Percentiles rank a stretch among this genome's conserved stretches.
phyloP scores from a whole-genome alignment of 2,797 vertebrate genomes.

The Chiloscyllium punctatum region DNA sequence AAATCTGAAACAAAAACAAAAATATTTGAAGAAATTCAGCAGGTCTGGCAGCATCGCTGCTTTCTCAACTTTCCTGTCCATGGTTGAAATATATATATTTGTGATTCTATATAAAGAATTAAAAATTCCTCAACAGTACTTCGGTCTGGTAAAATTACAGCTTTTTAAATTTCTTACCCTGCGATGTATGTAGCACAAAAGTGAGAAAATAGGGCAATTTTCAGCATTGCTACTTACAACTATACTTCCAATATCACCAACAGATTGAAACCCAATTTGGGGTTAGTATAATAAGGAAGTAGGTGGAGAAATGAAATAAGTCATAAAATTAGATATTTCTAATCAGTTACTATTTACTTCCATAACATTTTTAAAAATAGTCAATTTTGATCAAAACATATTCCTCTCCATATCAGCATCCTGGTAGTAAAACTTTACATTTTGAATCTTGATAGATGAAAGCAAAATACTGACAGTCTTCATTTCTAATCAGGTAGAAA shows the following conservation, averaged over 20 bases:
- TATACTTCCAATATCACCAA: background rate
- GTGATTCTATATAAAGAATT: background rate
- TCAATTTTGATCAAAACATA: background rate
- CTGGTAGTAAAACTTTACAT: background rate
- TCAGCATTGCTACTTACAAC: background rate
- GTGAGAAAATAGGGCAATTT: background rate
- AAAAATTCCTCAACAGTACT: background rate
- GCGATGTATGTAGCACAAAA: background rate
- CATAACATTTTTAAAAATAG: background rate
- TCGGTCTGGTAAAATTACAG: background rate
- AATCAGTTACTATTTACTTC: background rate
- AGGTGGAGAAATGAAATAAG: background rate
- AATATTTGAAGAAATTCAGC: too few relatives aligned
- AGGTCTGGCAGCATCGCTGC: too few relatives aligned
- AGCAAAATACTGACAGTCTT: background rate
- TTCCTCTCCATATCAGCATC: background rate
- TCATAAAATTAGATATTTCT: background rate
- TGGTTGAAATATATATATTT: background rate
- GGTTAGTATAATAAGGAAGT: too few relatives aligned
- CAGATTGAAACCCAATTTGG: too few relatives aligned
- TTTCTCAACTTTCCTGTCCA: too few relatives aligned
- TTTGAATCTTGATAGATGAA: background rate
- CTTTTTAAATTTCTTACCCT: too few relatives aligned
- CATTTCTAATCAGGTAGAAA: background rate
- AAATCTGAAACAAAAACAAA: too few relatives aligned